A percentile compares a stretch with the other conserved stretches of the same genome.
phyloP scores from a whole-genome alignment of 1,140 invertebrate genomes.

The Formica selysi region DNA sequence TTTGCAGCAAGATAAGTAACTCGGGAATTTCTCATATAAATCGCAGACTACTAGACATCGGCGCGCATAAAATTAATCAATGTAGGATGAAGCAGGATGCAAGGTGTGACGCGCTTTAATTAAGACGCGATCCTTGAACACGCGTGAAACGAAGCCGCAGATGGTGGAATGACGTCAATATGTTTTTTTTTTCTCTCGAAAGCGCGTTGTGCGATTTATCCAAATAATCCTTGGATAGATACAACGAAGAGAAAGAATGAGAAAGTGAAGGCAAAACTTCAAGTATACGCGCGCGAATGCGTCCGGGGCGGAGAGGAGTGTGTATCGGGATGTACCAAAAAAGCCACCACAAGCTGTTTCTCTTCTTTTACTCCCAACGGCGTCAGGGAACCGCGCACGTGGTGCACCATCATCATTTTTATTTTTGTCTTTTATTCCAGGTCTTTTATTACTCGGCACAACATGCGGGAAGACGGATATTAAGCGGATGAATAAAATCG shows the following conservation, averaged over 20 bases:
- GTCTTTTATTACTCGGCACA: constrained; percentile 6
- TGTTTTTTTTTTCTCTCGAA: neutral
- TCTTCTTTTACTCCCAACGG: constrained; percentile 12
- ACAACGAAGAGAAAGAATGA: neutral
- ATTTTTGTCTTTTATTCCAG: constrained; percentile 7
- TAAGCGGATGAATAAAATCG: constrained; percentile 11
- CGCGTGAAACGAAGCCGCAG: neutral
- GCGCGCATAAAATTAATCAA: constrained; percentile 12
- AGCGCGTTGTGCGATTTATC: constrained; percentile 4
- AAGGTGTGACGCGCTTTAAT: constrained; percentile 10
- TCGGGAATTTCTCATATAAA: constrained; percentile 24
- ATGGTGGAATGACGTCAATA: constrained; percentile 26
- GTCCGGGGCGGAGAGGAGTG: neutral
- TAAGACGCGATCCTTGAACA: constrained; percentile 26
- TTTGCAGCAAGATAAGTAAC: neutral
- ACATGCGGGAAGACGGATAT: neutral
- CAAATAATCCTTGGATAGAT: constrained; percentile 11
- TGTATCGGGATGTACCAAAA: neutral
- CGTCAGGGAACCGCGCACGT: constrained; percentile 2
- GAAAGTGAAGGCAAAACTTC: constrained; percentile 28
- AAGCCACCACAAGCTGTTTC: constrained; percentile 26
- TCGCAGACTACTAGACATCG: neutral
- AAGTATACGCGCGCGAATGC: constrained; percentile 1
- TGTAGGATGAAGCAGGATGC: constrained; percentile 29
- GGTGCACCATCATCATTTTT: neutral